Conservation (phyloP, 2,113 vertebrate species). For the Syngnathus scovelli region DNA sequence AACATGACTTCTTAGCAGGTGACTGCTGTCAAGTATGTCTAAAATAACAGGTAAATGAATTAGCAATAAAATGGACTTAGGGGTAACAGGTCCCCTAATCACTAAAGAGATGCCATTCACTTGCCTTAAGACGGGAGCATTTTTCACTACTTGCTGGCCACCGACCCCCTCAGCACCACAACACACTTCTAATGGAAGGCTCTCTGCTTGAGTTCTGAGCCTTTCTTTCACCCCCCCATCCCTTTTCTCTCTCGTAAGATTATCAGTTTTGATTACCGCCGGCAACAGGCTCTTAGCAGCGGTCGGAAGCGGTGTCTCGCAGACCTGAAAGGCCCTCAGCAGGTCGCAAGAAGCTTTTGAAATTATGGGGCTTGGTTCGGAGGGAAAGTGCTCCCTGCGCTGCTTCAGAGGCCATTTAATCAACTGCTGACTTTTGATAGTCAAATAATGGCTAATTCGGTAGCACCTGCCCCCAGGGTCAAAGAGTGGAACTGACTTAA, state of each 20-base stretch:
- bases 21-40: slow-evolving; percentile 90
- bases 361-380: slow-evolving; percentile 76
- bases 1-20: slow-evolving; percentile 97
- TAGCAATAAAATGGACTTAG: slow-evolving; percentile 99
- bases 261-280: slow-evolving; percentile 98
- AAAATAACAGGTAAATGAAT: slow-evolving; percentile 99
- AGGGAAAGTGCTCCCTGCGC: slow-evolving; percentile 82
- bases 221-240: slow-evolving; percentile 18
- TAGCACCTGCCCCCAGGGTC: slow-evolving; percentile 96
- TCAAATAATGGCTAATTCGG: slow-evolving; percentile 99
- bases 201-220: slow-evolving; percentile 88
- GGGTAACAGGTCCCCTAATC: slow-evolving; percentile 93
- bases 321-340: slow-evolving; percentile 94
- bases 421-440: slow-evolving; percentile 99
- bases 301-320: slow-evolving; percentile 83
- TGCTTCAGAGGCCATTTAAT: slow-evolving; percentile 96
- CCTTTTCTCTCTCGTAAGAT: slow-evolving; percentile 78
- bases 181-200: slow-evolving; percentile 98
- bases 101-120: slow-evolving; percentile 99
- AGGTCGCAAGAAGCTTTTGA: slow-evolving; percentile 93
- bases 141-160: slow-evolving; percentile 93
- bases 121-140: slow-evolving; percentile 95
- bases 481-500: slow-evolving; percentile 85
- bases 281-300: slow-evolving; percentile 97
- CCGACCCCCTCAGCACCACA: slow-evolving; percentile 92